These are phyloP conservation scores for Cordilura impudica DNA, from an alignment of 2,888 invertebrate genomes.

Conservation along the genomic window DNA sequence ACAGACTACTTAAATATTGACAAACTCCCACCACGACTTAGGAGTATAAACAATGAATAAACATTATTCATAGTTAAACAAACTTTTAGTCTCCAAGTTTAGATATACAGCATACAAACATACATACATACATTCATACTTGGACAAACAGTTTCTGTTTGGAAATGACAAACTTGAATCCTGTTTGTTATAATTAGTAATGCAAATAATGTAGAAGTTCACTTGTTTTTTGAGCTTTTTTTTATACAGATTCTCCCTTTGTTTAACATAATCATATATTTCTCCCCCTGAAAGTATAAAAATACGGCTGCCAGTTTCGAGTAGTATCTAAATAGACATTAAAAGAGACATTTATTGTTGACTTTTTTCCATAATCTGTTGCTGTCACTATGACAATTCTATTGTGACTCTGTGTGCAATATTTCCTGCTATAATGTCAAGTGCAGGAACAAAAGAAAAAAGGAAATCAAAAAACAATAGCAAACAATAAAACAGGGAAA, in stretches of 20 bases:
- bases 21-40: neutral
- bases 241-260: neutral
- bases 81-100: neutral
- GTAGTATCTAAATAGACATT: neutral
- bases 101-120: no score
- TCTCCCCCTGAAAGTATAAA: neutral
- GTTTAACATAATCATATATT: no score
- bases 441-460: neutral
- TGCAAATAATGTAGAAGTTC: constrained; percentile 72
- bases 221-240: neutral
- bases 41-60: neutral
- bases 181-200: constrained; percentile 77
- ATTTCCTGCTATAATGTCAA: constrained; percentile 38
- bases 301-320: neutral
- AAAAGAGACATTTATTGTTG: neutral
- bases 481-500: neutral
- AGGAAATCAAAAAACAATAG: neutral
- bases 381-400: constrained; percentile 33
- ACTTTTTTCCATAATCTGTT: constrained; percentile 1
- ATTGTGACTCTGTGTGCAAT: constrained; percentile 9
- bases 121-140: neutral
- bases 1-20: no score
- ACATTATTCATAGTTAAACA: neutral
- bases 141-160: constrained; percentile 19
- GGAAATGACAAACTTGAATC: constrained; percentile 67